These are phyloP conservation scores for Anguilla megastoma DNA, from an alignment of 2,797 vertebrate species.

Conservation along the genomic window DNA sequence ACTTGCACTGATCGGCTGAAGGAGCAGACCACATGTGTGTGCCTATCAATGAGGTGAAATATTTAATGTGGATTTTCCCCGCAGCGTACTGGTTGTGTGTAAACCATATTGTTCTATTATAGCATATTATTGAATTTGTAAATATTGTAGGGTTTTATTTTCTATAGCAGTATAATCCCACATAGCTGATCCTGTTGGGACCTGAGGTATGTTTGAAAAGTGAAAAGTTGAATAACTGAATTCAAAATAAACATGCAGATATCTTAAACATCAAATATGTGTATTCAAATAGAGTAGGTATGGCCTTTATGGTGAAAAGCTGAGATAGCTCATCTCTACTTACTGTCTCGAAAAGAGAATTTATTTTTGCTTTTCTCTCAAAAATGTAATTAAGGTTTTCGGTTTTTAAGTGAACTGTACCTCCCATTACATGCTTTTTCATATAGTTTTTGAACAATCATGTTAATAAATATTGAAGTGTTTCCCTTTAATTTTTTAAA, in stretches of 20 bases:
- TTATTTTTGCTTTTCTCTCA: not conserved
- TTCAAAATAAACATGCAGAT: too few species aligned
- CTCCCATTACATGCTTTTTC: too few species aligned
- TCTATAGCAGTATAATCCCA: not conserved
- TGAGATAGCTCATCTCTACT: not conserved
- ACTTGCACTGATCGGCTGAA: not conserved
- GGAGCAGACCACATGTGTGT: not conserved
- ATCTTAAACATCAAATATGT: too few species aligned
- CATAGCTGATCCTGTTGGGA: not conserved
- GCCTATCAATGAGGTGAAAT: not conserved
- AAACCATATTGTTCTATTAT: not conserved
- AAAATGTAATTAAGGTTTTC: not conserved
- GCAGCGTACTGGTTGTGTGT: not conserved
- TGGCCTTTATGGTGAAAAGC: not conserved
- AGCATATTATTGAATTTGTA: not conserved
- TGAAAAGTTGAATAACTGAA: not conserved
- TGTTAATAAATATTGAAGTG: too few species aligned
- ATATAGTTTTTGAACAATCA: too few species aligned
- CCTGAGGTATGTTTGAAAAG: not conserved
- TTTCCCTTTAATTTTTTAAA: too few species aligned
- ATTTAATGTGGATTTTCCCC: not conserved
- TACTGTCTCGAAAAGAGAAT: not conserved
- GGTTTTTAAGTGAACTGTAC: not conserved
- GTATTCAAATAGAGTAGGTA: too few species aligned
- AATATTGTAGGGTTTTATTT: not conserved